Evolutionary conservation across 2,888 invertebrate genomes (phyloP).

Genomic region (Panorpa germanica): DNA sequence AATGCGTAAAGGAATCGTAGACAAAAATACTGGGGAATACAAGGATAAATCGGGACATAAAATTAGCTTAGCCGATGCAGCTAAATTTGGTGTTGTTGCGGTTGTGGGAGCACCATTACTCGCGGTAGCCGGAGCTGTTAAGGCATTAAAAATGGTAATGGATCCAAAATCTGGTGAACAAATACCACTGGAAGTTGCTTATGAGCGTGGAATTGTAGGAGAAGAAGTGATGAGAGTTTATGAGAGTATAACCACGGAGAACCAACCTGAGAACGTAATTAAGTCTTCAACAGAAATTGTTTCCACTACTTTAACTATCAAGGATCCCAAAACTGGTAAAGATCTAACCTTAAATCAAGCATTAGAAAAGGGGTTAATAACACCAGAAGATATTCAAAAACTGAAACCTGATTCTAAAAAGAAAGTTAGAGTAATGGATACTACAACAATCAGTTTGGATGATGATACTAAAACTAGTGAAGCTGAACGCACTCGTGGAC

Average conservation of each 20-base stretch:
- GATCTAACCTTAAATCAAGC: slow-evolving; percentile 38
- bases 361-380: slow-evolving; percentile 32
- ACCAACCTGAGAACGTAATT: too few relatives aligned
- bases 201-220: slow-evolving; percentile 53
- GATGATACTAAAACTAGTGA: slow-evolving; percentile 26
- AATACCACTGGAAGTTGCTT: slow-evolving; percentile 63
- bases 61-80: slow-evolving; percentile 51
- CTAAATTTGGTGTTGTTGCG: slow-evolving; percentile 55
- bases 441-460: slow-evolving; percentile 20
- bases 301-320: slow-evolving; percentile 38
- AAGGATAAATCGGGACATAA: slow-evolving; percentile 42
- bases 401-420: slow-evolving; percentile 4
- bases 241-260: slow-evolving; percentile 11
- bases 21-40: slow-evolving; percentile 50
- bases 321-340: slow-evolving; percentile 26
- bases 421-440: slow-evolving; percentile 17
- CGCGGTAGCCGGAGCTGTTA: slow-evolving; percentile 47
- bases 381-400: slow-evolving; percentile 27
- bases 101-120: slow-evolving; percentile 59
- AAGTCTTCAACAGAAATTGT: slow-evolving; percentile 29
- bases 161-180: slow-evolving; percentile 69
- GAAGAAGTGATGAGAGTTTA: slow-evolving; percentile 19
- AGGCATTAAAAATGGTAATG: slow-evolving; percentile 45
- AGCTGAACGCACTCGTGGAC: slow-evolving; percentile 34
- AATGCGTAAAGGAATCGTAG: slow-evolving; percentile 50